Conservation (phyloP, 2,888 invertebrate genomes). For the Microctonus aethiopoides region DNA sequence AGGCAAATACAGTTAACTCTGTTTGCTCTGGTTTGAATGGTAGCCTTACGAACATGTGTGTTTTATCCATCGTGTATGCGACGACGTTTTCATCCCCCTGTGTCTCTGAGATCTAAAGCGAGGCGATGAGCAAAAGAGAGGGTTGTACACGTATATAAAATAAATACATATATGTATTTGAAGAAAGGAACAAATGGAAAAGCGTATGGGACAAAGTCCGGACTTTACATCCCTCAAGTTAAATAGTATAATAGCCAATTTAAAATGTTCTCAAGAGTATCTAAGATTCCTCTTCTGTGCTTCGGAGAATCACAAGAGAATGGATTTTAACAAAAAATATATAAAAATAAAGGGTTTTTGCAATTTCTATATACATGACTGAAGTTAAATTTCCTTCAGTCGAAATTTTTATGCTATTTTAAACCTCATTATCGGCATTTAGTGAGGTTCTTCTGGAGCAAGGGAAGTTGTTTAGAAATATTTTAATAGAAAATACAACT, state of each 20-base stretch:
- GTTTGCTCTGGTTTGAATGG: constrained; percentile 62
- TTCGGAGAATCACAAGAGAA: not conserved
- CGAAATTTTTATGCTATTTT: too few species aligned
- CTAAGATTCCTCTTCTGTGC: constrained; percentile 62
- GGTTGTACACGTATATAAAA: not conserved
- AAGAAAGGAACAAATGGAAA: not conserved
- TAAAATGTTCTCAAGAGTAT: constrained; percentile 64
- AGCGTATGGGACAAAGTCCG: constrained; percentile 4
- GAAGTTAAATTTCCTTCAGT: too few species aligned
- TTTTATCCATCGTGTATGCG: constrained; percentile 18
- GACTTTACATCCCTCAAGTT: constrained; percentile 60
- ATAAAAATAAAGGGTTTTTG: not conserved
- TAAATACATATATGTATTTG: not conserved
- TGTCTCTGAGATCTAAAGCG: constrained; percentile 16
- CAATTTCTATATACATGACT: too few species aligned
- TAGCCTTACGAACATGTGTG: constrained; percentile 44
- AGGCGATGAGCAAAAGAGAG: not conserved
- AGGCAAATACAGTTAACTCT: constrained; percentile 65
- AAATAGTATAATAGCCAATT: constrained; percentile 68
- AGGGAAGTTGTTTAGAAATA: too few species aligned
- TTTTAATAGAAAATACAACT: too few species aligned
- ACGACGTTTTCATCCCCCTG: constrained; percentile 42
- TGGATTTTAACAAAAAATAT: not conserved
- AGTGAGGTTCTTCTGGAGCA: too few species aligned
- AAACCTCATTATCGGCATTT: too few species aligned